Evolutionary conservation across 1,140 invertebrate genomes (phyloP), one percentile per base, ranked within the genome.

Genomic region (Caenorhabditis brenneri): DNA sequence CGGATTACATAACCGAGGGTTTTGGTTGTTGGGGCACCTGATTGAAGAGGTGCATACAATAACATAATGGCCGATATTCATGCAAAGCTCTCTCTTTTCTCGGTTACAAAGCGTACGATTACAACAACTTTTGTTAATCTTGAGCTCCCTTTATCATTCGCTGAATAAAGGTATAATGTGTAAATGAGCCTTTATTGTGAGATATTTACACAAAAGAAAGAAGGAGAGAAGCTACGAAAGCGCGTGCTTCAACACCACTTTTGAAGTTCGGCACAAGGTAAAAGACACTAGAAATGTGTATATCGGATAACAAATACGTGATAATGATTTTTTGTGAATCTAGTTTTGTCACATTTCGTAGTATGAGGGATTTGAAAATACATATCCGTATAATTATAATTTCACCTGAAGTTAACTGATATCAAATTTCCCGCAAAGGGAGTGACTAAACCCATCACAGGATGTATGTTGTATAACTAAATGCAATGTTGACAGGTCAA

Each of bases 51-150:
- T 74, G 65, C 65, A 74, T 74, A 74, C 65, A 74, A 74, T 74
- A 74, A 74, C 65, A 74, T 74, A 74, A 74, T 74, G 65, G 36
- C 65, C 65, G 65, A 46, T 74, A 74, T 74, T 74, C 65, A 74
- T 65, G 58, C n/a, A 46, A 22, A 74, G n/a, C 16, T 10, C 36
- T 46, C 36, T 58, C 29, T 42, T n/a, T 16, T 31, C 16, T 12
- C 24, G 65, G 19, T 42, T 22, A 74, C 65, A 74, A 74, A 74
- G 65, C 65, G 58, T 65, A 65, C 58, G 36, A 74, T 42, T 42
- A 74, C 36, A 42, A 74, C 65, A 74, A 42, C 65, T 74, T 74
- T 74, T 74, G 65, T 74, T 74, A 74, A 74, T 42, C 65, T 74
- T 6, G 31, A 65, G 29, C 58, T 36, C 29, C 58, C 58, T 65